phyloP scores from a whole-genome alignment of 2,888 invertebrate genomes.

The Dinocampus coccinellae region DNA sequence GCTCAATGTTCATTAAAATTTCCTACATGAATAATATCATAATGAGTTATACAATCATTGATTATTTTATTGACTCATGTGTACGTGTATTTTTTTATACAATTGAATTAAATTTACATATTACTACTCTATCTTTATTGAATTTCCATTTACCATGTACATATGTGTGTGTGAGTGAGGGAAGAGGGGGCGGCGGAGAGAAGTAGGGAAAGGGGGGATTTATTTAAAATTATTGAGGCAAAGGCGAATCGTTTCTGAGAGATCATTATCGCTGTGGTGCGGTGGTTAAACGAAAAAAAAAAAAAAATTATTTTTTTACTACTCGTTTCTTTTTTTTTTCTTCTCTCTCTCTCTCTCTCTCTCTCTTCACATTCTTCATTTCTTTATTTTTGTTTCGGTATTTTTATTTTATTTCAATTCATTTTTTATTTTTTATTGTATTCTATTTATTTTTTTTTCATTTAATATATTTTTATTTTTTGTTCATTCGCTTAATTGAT shows the following conservation, averaged over 20 bases:
- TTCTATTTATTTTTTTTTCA: too few species aligned
- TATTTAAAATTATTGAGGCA: conserved; percentile 14
- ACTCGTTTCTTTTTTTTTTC: background rate
- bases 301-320: background rate
- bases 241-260: background rate
- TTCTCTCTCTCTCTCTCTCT: background rate
- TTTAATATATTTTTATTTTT: conserved; percentile 2
- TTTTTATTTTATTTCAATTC: too few species aligned
- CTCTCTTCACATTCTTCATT: background rate
- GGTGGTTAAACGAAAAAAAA: too few species aligned
- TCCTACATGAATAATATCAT: background rate
- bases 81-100: too few species aligned
- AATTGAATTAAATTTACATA: conserved; percentile 23
- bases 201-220: too few species aligned
- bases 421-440: too few species aligned
- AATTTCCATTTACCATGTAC: background rate
- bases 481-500: conserved; percentile 28
- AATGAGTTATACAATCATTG: conserved; percentile 1
- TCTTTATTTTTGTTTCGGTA: conserved; percentile 15
- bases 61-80: conserved; percentile 11
- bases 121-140: background rate
- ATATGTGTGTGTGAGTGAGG: background rate
- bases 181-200: too few species aligned
- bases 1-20: background rate
- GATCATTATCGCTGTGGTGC: background rate